phyloP scores from a whole-genome alignment of 2,113 vertebrate genomes.

The Motacilla alba region DNA sequence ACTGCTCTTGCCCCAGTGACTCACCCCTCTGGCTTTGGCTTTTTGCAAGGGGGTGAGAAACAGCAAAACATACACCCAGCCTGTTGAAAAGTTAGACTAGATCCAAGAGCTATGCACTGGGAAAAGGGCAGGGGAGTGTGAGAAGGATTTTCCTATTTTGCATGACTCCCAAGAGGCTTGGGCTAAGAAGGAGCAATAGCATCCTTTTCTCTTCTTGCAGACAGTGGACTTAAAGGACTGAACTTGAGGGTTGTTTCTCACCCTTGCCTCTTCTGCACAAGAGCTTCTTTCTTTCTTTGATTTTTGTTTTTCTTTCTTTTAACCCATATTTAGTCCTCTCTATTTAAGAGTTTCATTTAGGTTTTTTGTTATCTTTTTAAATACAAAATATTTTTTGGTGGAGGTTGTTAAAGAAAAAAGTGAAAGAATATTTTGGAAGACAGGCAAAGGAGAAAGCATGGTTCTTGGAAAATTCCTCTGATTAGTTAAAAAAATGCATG shows the following conservation, averaged over 20 bases:
- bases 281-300: not conserved
- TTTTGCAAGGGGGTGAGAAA: not conserved
- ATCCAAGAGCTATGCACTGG: not conserved
- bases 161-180: not conserved
- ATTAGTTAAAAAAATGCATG: not conserved
- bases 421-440: not conserved
- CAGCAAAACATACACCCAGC: not conserved
- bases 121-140: not conserved
- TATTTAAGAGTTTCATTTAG: not conserved
- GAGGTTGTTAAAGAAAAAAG: not conserved
- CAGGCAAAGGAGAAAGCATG: not conserved
- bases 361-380: not conserved
- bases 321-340: not conserved
- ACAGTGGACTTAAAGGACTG: not conserved
- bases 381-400: not conserved
- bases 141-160: constrained; percentile 23
- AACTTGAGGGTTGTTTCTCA: not conserved
- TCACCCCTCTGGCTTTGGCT: not conserved
- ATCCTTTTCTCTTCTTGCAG: not conserved
- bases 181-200: not conserved
- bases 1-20: not conserved
- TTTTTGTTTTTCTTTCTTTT: not conserved
- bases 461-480: not conserved
- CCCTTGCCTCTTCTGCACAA: not conserved
- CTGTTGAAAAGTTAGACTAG: not conserved